Evolutionary conservation across 2,797 vertebrate species (phyloP).

Genomic region (Synaphobranchus kaupii): DNA sequence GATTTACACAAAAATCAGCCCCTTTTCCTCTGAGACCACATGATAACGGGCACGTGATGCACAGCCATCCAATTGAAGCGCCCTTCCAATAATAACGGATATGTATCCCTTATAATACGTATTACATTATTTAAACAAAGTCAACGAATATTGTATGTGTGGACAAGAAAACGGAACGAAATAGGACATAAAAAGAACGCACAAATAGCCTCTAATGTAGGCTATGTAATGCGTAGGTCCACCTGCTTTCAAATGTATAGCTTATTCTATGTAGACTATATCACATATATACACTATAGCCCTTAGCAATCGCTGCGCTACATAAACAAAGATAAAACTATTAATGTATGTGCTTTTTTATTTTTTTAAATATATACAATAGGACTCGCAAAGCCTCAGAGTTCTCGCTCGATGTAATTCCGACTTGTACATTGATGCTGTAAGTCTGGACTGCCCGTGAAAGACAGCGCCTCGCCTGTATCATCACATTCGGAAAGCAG

Average conservation of each 20-base stretch:
- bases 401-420: not conserved
- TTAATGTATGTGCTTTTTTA: conserved; percentile 61
- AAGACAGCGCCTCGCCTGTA: not conserved
- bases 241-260: conserved; percentile 15
- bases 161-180: conserved; percentile 9
- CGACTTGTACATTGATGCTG: not conserved
- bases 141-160: not conserved
- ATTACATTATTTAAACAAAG: conserved; percentile 72
- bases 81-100: conserved; percentile 68
- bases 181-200: not conserved
- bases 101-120: conserved; percentile 76
- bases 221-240: conserved; percentile 35
- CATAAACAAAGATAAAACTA: conserved; percentile 50
- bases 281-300: too few species aligned
- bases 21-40: conserved; percentile 80
- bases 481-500: not conserved
- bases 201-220: not conserved
- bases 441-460: not conserved
- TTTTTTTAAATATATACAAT: conserved; percentile 38
- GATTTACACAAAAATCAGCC: conserved; percentile 92
- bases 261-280: not conserved
- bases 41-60: conserved; percentile 85
- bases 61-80: conserved; percentile 46
- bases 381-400: not conserved
- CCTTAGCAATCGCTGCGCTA: not conserved